Evolutionary conservation across 2,888 invertebrate genomes (phyloP), one percentile per base, ranked within the genome.

Genomic region (Aporophyla nigra): DNA sequence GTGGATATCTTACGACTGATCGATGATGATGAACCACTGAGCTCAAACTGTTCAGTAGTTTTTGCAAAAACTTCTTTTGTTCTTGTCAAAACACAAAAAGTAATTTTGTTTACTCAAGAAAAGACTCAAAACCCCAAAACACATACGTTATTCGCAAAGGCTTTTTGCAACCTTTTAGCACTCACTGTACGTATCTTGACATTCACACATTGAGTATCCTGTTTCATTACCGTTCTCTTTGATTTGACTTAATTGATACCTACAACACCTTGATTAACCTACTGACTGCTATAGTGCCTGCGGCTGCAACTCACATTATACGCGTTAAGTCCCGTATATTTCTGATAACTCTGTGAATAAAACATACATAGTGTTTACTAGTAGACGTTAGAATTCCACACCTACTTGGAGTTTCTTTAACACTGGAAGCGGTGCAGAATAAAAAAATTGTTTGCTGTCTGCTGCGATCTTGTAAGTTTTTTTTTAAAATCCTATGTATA

Each of bases 91-190:
- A 46, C 43, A 46, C 43, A 56, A 46, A 73, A 24, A 6, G 1
- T 19, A 19, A 56, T n/a, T 72, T 72, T 24, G 33, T 43, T 56
- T 24, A 14, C 14, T 14, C n/a, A n/a, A n/a, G 54, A 56, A 46
- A 46, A 46, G 5, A 12, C 43, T 16, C 12, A 14, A 14, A 5
- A 21, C n/a, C 58, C 46, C 49, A 73, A 21, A 73, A 40, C 21
- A 49, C 24, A 73, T 49, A 58, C 27, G 33, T 51, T 63, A 69
- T 19, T 71, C 14, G 2, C 0, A 73, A 73, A 24, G 10, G 24
- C 49, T 4, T 53, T 54, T 54, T 71, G 14, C n/a, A 33, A 56
- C 7, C 27, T 71, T 71, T 72, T 56, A n/a, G 5, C 70, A 66
- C 46, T 46, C 27, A 1, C 1, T 65, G 16, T 49, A 5, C 27